Base-by-base conservation (phyloP, 2,888 invertebrate genomes). In the Incurvaria masculella region DNA sequence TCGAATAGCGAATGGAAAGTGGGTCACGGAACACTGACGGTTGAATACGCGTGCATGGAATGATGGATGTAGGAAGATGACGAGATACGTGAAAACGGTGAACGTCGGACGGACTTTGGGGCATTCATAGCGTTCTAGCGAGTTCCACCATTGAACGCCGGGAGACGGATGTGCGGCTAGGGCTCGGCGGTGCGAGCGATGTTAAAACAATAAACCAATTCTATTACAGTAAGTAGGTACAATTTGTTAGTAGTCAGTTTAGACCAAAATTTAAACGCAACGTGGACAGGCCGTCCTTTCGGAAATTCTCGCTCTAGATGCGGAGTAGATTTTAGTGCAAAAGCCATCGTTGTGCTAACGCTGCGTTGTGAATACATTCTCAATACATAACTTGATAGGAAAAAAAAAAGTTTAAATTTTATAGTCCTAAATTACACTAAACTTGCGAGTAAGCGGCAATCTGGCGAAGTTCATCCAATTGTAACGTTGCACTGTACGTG, bases 151-250 rank as follows among this genome's bases (percentile, higher is more conserved):
- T 11, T 33, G 14, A 8, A 33, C 14, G 33, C 33, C 33, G 11
- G 14, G n/a, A 23, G 26, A 16, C 19, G 23, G 44, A n/a, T 44
- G 16, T 8, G 26, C 26, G 26, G 26, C 26, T 42, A 18, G 26
- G 26, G 44, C 26, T 23, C 17, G 52, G 53, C 49, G 46, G 52
- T 50, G 52, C 49, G 50, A 48, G 56, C 58, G 59, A 59, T 61
- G 55, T 59, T 65, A 65, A 68, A 59, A 53, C 49, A 33, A 33
- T 33, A 33, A 33, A 33, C 33, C 8, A 33, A 33, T 33, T 33
- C 14, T 33, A 33, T 33, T 14, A 33, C 33, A 14, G 60, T 69
- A 72, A 69, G 67, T 75, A 74, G 73, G 61, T 65, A 61, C 66
- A 72, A 71, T 68, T 71, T 64, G 63, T 58, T 64, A 63, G 63